Base-by-base conservation (phyloP, 2,113 vertebrate genomes). In the Andinoacara biseriatus region DNA sequence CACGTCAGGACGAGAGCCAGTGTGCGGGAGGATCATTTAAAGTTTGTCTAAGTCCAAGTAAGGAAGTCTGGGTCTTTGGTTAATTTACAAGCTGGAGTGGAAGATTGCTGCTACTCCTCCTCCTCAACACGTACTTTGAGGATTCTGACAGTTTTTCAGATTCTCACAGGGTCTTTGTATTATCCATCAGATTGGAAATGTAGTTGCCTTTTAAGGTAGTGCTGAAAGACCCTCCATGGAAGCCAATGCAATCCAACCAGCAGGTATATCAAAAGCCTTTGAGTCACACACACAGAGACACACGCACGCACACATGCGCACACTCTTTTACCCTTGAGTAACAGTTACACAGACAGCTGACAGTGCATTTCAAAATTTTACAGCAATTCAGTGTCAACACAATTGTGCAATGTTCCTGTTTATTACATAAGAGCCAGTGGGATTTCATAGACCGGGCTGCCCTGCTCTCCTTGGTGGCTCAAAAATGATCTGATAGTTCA, bases 311-410 rank as follows among this genome's bases (percentile, higher is more conserved):
- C 22, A 2, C 83, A 72, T 29, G 52, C 35, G 38, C 46, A 74
- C 20, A 35, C 13, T 38, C 67, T 38, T 86, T 81, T 31, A 83
- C 59, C 59, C 77, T 86, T 92, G 87, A 86, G 35, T 88, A 88
- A 83, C 83, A 38, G 24, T 22, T 24, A 4, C 52, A 49, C 82
- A 74, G 86, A 86, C 85, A 89, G 85, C 88, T 90, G 81, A 90
- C 67, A 58, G 58, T 35, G 74, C 62, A 86, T 52, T 76, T 80
- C 62, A 78, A 75, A 60, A 85, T 85, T 78, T 87, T 69, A 69
- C 58, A 78, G 76, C 61, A 59, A 86, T 58, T 60, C 58, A 49
- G 60, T 78, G 77, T 79, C 83, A 83, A 58, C 72, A 58, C 40
- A 4, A 59, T 90, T 92, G 85, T 84, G 87, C 75, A 90, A 90